Evolutionary conservation across 2,888 invertebrate genomes (phyloP), one percentile per base, ranked within the genome.

Genomic region (Cyaniris semiargus): DNA sequence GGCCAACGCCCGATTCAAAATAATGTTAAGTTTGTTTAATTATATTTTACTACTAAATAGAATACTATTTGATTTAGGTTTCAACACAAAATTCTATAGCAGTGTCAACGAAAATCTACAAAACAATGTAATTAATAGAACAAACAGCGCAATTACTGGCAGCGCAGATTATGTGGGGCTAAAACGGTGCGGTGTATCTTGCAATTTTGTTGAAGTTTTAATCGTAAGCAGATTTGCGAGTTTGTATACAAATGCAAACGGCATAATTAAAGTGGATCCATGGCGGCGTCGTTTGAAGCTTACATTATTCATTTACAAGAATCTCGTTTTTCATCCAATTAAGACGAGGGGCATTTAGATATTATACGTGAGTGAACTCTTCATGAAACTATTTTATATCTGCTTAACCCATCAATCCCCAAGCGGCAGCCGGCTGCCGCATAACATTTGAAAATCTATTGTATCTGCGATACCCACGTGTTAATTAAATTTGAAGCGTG

Each of bases 191-290:
- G 84, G 85, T 84, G 83, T 85, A 84, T 84, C 82, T 81, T 79
- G 85, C 82, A 84, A 84, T 84, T 83, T 83, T 77, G 80, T 83
- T 82, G 27, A 76, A 44, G 78, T 75, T 58, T 71, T 48, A 66
- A 71, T n/a, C 71, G 56, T 77, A 78, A 78, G 77, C 78, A 76
- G 76, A 81, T 82, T 82, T 78, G 78, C 75, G 77, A 76, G 76
- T 77, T 74, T 23, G 72, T 72, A 38, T 74, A 31, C 48, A 60
- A 77, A 77, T 48, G 74, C 66, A 77, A 74, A 66, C 72, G 70
- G 53, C 31, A 77, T 71, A 76, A 76, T 76, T 76, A 76, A 53
- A 70, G 48, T 23, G 71, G 15, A 56, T 34, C 76, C 53, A 38
- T 71, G 71, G 31, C 71, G 71, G 76, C 18, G 8, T 38, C 76